Percentiles rank a stretch among this genome's conserved stretches.
phyloP scores from a whole-genome alignment of 2,113 vertebrate species.

The Pituophis catenifer region DNA sequence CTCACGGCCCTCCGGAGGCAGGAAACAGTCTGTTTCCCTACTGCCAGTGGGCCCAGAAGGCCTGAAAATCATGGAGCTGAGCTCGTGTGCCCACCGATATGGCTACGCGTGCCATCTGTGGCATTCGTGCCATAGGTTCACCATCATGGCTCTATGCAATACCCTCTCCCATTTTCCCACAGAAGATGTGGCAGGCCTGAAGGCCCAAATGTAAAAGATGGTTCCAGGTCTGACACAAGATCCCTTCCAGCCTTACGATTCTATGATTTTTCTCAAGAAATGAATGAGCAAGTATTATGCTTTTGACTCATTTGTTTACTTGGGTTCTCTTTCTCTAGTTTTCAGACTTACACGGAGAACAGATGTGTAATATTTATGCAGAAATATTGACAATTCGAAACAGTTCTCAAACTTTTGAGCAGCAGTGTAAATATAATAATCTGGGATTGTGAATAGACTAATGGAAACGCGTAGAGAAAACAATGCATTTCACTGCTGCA shows the following conservation, averaged over 20 bases:
- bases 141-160: too few species aligned
- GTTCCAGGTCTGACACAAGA: too few species aligned
- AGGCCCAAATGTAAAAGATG: too few species aligned
- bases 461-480: constrained; percentile 5
- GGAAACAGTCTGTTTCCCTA: too few species aligned
- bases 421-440: background rate
- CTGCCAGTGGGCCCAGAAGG: too few species aligned
- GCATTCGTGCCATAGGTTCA: too few species aligned
- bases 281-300: background rate
- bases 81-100: too few species aligned
- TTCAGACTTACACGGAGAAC: background rate
- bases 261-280: background rate
- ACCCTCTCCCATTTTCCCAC: too few species aligned
- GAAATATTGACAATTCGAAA: background rate
- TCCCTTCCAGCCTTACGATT: background rate
- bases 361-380: background rate
- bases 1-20: too few species aligned
- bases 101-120: too few species aligned
- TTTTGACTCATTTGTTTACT: background rate
- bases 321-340: background rate
- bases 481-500: background rate
- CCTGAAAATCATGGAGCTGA: too few species aligned
- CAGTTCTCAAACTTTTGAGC: background rate
- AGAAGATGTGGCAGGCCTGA: too few species aligned
- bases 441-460: background rate